Base-by-base conservation (phyloP, 2,888 invertebrate genomes). In the Pheosia tremula region DNA sequence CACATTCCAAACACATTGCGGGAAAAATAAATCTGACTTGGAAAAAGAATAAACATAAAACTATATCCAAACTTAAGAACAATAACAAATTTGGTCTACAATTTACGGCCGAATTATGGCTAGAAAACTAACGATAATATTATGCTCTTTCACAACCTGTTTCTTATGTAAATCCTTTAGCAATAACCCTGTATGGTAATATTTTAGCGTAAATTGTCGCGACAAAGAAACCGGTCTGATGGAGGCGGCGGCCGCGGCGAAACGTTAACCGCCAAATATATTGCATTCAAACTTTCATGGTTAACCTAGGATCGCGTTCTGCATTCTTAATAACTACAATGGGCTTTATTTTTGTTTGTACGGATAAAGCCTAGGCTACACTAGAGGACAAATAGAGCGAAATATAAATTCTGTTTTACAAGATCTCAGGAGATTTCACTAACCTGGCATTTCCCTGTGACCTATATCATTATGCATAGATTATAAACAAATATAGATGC, bases 221-320 rank as follows among this genome's bases (percentile, higher is more conserved):
- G 59, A 24, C 36, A 39, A 50, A 45, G 59, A 57, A 72, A 74
- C 74, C 68, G 66, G 74, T 74, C 56, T 38, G 43, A 39, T 11
- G 5, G 55, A 39, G 55, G 7, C 61, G 57, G 50, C 24, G 24
- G 24, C 24, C 24, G 10, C 61, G 57, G 52, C 36, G 7, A 61
- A 56, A 66, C 68, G 43, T 60, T 58, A 62, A 58, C 59, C 41
- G n/a, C 45, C 41, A 57, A 60, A 55, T 39, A 58, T 50, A 60
- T 62, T 58, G 64, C 59, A 67, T 62, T 66, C 58, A 63, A 38
- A 7, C 57, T 56, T 56, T 49, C 62, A 53, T 52, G 65, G 58
- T 43, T 56, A 56, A 58, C 55, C 50, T 45, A 60, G 56, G 54
- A 61, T 54, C 43, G 9, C 24, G n/a, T 57, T 39, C 52, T 60